phyloP scores from a whole-genome alignment of 2,797 vertebrate genomes.

The Spondyliosoma cantharus region DNA sequence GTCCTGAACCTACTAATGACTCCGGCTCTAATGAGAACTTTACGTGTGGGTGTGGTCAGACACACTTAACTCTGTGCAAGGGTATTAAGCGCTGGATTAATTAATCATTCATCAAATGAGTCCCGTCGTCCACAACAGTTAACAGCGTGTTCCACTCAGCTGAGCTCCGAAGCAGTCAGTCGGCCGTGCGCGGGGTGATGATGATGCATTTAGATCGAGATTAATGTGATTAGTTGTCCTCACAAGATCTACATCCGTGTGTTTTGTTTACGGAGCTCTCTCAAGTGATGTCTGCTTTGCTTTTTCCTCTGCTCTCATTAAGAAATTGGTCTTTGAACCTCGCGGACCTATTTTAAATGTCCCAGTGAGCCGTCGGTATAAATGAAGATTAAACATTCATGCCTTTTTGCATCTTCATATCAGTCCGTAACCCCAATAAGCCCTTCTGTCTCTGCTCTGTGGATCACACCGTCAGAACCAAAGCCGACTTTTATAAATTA shows the following conservation, averaged over 20 bases:
- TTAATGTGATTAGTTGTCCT: slow-evolving; percentile 43
- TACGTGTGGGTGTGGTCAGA: slow-evolving; percentile 38
- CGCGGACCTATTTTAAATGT: slow-evolving; percentile 52
- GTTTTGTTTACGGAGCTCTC: slow-evolving; percentile 36
- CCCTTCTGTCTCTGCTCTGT: slow-evolving; percentile 23
- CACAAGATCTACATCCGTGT: background rate
- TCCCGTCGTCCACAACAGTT: slow-evolving; percentile 38
- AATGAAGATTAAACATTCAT: slow-evolving; percentile 60
- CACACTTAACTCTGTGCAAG: slow-evolving; percentile 39
- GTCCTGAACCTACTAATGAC: slow-evolving; percentile 42
- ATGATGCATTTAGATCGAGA: slow-evolving; percentile 43
- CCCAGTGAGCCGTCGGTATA: slow-evolving; percentile 46
- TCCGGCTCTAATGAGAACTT: slow-evolving; percentile 40
- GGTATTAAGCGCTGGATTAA: slow-evolving; percentile 64
- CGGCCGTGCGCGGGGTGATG: slow-evolving; percentile 14
- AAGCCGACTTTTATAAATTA: slow-evolving; percentile 62
- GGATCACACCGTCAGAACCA: slow-evolving; percentile 42
- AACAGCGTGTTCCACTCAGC: slow-evolving; percentile 32
- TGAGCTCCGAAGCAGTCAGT: slow-evolving; percentile 35
- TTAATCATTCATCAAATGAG: slow-evolving; percentile 68
- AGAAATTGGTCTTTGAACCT: slow-evolving; percentile 58
- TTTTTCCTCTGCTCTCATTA: slow-evolving; percentile 47
- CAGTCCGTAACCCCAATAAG: slow-evolving; percentile 27
- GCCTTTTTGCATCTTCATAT: slow-evolving; percentile 46
- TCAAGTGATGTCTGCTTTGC: slow-evolving; percentile 24